Evolutionary conservation across 2,888 invertebrate genomes (phyloP), one percentile per base, ranked within the genome.

Genomic region (Euzetes globulus): DNA sequence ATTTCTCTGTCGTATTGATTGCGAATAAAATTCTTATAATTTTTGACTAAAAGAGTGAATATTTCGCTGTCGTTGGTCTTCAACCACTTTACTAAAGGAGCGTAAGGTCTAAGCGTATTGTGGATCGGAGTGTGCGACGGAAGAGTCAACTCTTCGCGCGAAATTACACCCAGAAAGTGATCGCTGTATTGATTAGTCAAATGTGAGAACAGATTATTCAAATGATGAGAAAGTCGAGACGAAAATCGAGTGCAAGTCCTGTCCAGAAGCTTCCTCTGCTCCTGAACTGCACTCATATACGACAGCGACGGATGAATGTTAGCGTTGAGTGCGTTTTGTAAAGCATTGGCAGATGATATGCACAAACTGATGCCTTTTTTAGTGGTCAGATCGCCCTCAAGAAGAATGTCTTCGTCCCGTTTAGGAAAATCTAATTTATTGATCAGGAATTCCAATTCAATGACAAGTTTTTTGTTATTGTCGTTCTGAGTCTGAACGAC

Each of bases 201-300:
- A 84, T 97, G 94, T 80, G 95, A 93, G 79, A 98, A 94, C 72
- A 94, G 86, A 85, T 97, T 96, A 82, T 95, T 95, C 72, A 98
- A 86, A 83, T 97, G 94, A 25, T 94, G 88, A 76, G 91, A 90
- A 73, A 97, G 88, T 63, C 90, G 88, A 74, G 89, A 88, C 0
- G 93, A 90, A 82, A 94, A 93, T 82, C 89, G 89, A 50, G 87
- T 87, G 81, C 89, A 88, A 80, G 90, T 87, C 80, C 89, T 90
- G 77, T 90, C 90, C 78, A 92, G 88, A 63, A 89, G 87, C 80
- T 89, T 88, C 79, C 88, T 87, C 82, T 92, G 92, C 82, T 92
- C 92, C 80, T 90, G 88, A 0, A 91, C 90, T 17, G 92, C 91
- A 63, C 87, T 87, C 83, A 93, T 81, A 75, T 82, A 81, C 73